Conservation (phyloP, 2,797 vertebrate species). For the Rhabdomys pumilio region DNA sequence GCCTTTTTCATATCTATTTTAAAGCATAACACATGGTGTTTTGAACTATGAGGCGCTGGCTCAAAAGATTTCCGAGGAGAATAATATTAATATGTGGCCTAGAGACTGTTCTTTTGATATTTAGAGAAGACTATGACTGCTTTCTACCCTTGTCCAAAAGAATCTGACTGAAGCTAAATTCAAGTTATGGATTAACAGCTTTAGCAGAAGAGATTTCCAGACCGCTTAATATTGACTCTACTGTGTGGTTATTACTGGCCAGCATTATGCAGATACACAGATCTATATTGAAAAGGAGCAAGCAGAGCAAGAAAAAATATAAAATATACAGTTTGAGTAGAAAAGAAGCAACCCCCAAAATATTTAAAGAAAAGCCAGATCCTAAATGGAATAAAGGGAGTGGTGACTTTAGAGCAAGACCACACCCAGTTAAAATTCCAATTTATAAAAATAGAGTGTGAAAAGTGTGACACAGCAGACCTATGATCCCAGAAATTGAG, state of each 20-base stretch:
- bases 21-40: not conserved
- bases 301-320: not conserved
- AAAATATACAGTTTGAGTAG: too few species aligned
- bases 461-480: not conserved
- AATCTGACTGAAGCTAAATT: not conserved
- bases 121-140: not conserved
- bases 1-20: not conserved
- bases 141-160: not conserved
- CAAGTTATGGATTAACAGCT: not conserved
- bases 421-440: not conserved
- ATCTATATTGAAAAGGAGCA: not conserved
- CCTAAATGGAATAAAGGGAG: not conserved
- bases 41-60: not conserved
- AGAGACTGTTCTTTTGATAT: not conserved
- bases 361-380: too few species aligned
- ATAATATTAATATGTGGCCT: not conserved
- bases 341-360: not conserved
- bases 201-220: not conserved
- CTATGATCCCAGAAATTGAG: not conserved
- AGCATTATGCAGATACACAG: too few species aligned
- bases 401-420: not conserved
- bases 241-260: not conserved
- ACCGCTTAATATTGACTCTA: not conserved
- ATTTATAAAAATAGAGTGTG: not conserved
- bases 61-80: not conserved